Evolutionary conservation across 2,888 invertebrate genomes (phyloP), one percentile per base, ranked within the genome.

Genomic region (Itoplectis maculator): DNA sequence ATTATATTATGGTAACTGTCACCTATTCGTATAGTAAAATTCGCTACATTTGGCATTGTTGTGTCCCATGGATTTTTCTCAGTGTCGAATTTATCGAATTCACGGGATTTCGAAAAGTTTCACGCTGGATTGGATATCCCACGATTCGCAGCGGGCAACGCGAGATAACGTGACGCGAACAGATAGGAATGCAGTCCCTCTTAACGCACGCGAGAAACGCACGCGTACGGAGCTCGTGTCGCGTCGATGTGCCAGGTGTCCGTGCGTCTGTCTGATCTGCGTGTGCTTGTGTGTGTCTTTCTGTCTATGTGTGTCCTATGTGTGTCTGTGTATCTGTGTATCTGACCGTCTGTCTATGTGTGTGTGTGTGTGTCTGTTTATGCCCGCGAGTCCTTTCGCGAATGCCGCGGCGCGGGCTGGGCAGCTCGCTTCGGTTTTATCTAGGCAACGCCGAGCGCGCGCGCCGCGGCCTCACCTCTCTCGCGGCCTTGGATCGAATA

Each of bases 401-500:
- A 79, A 76, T 77, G 63, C 69, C 66, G 56, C n/a, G n/a, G n/a
- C n/a, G 40, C 59, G 61, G 74, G 81, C 49, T 69, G 61, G 20
- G 70, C n/a, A n/a, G n/a, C 47, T 78, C 49, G 73, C 47, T n/a
- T 77, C 75, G 70, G 20, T 35, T 45, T 56, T 70, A 63, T 61
- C 61, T 29, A 73, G n/a, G 54, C 86, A 87, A 86, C 81, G 84
- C 84, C 83, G 77, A n/a, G n/a, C n/a, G n/a, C n/a, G n/a, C n/a
- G n/a, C n/a, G n/a, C n/a, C n/a, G 73, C 56, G 66, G 49, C 84
- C 85, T 86, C 83, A 86, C 87, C 85, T 86, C 86, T 87, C 87
- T 74, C 84, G 11, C 82, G 90, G 86, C 91, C 90, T 90, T 90
- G 89, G 88, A 86, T 87, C 86, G 72, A 88, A 87, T 87, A 85